Percentiles rank a stretch among this genome's conserved stretches.
Evolutionary conservation across 64 coral and sea anemone genomes (phyloP).

Genomic region (Acropora tenuis): DNA sequence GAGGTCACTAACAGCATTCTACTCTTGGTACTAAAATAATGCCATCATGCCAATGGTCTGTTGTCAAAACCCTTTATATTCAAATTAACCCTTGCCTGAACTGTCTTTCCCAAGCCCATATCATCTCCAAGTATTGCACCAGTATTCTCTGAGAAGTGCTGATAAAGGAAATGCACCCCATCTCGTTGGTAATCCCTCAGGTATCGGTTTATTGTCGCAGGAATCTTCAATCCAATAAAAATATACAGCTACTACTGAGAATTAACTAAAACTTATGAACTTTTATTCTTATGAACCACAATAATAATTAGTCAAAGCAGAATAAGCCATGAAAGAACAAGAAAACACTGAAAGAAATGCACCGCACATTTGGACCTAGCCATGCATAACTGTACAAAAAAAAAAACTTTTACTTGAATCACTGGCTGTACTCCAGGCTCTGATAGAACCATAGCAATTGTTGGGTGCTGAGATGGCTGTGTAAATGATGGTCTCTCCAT

Average conservation of each 20-base stretch:
- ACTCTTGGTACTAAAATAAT: too few relatives aligned
- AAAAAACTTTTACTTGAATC: conserved; percentile 59
- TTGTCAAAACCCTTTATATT: too few relatives aligned
- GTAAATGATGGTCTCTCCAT: conserved; percentile 84
- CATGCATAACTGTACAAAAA: not conserved
- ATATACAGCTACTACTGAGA: not conserved
- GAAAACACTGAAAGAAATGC: too few relatives aligned
- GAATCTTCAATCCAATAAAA: conserved; percentile 51
- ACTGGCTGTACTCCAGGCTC: conserved; percentile 43
- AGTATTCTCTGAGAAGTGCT: conserved; percentile 73
- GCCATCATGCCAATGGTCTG: too few relatives aligned
- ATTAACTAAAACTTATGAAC: not conserved
- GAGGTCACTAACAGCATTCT: too few relatives aligned
- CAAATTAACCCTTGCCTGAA: conserved; percentile 56
- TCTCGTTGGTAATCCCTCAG: conserved; percentile 89
- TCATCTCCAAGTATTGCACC: conserved; percentile 96
- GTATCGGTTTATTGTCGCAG: conserved; percentile 84
- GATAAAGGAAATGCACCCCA: conserved; percentile 75
- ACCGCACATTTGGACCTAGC: too few relatives aligned
- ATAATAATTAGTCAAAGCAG: too few relatives aligned
- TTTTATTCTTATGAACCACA: too few relatives aligned
- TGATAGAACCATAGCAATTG: conserved; percentile 64
- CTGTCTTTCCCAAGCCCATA: conserved; percentile 95
- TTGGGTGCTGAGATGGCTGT: conserved; percentile 26
- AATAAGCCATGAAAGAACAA: too few relatives aligned